Conservation (phyloP, 2,888 invertebrate species). For the Cecidostiba fungosa region DNA sequence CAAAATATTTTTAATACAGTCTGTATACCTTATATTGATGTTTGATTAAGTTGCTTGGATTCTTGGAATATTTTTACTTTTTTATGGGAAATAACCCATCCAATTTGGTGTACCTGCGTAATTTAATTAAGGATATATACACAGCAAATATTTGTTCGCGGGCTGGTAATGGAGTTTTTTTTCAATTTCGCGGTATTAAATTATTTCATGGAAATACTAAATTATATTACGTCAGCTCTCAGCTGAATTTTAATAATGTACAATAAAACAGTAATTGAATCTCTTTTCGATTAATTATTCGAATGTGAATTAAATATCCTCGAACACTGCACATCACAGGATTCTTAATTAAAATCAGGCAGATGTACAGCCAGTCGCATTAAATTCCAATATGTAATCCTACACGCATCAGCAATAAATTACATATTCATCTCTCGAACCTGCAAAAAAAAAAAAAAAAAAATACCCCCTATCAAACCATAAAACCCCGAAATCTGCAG, state of each 20-base stretch:
- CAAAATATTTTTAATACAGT: conserved; percentile 40
- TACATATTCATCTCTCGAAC: not conserved
- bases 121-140: not conserved
- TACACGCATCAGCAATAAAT: not conserved
- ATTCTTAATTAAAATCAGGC: not conserved
- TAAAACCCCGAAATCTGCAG: not conserved
- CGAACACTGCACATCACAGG: not conserved
- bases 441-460: not conserved
- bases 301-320: not conserved
- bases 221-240: not conserved
- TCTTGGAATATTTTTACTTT: not conserved
- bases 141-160: not conserved
- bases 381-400: not conserved
- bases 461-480: not conserved
- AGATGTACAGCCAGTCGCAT: too few relatives aligned
- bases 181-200: not conserved
- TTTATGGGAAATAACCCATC: not conserved
- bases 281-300: not conserved
- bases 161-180: not conserved
- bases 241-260: not conserved
- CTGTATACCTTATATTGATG: not conserved
- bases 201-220: not conserved
- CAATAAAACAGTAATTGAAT: not conserved
- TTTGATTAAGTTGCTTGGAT: not conserved
- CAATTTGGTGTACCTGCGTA: not conserved